Evolutionary conservation across 2,888 invertebrate species (phyloP).

Genomic region (Plebejus argus): DNA sequence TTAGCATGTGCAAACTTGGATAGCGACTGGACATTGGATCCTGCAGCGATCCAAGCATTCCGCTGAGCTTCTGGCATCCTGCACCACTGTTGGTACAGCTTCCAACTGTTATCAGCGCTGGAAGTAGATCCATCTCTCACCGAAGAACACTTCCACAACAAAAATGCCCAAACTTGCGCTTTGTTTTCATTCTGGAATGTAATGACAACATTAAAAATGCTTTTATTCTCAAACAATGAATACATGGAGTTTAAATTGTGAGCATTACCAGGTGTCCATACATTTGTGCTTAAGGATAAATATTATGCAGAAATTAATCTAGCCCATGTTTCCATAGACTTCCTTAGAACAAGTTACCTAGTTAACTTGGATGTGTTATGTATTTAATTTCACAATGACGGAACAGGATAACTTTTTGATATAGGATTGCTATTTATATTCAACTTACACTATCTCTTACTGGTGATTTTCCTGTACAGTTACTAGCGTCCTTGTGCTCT

Average conservation of each 20-base stretch:
- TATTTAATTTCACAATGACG: not conserved
- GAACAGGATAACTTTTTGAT: too few relatives aligned
- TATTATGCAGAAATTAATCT: not conserved
- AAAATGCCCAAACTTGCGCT: constrained; percentile 92
- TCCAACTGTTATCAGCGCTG: constrained; percentile 86
- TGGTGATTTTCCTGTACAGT: constrained; percentile 82
- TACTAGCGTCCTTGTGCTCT: constrained; percentile 84
- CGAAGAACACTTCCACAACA: constrained; percentile 87
- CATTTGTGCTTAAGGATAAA: too few relatives aligned
- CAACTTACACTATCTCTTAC: constrained; percentile 84
- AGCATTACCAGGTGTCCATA: too few relatives aligned
- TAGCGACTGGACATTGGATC: constrained; percentile 87
- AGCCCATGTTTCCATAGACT: not conserved
- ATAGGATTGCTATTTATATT: not conserved
- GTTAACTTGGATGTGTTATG: not conserved
- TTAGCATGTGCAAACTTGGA: constrained; percentile 85
- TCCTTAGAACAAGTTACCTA: not conserved
- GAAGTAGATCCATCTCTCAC: constrained; percentile 68
- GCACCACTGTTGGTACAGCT: constrained; percentile 91
- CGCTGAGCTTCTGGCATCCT: constrained; percentile 87
- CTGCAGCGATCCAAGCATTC: constrained; percentile 90
- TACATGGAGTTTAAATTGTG: too few relatives aligned
- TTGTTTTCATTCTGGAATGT: constrained; percentile 85
- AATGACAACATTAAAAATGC: not conserved
- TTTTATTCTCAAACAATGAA: not conserved